Conservation (phyloP, 2,797 vertebrate species). For the Kryptopterus vitreolus region DNA sequence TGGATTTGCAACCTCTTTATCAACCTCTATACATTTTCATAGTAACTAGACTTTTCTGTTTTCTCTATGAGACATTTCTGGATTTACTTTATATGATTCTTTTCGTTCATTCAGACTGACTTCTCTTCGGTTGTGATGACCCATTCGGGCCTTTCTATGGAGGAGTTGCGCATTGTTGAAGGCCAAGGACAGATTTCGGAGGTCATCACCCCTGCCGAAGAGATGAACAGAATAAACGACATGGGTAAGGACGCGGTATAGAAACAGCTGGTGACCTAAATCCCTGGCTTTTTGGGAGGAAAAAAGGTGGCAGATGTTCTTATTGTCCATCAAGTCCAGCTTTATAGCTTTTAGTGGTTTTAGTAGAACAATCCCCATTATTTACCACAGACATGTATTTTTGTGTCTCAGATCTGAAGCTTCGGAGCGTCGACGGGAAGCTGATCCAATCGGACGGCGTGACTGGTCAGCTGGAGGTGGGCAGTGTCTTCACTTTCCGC, state of each 20-base stretch:
- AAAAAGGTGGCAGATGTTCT: constrained; percentile 64
- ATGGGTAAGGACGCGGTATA: constrained; percentile 75
- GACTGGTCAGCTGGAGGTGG: constrained; percentile 86
- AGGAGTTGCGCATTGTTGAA: constrained; percentile 95
- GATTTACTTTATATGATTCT: constrained; percentile 4
- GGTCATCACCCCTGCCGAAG: constrained; percentile 89
- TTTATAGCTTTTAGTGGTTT: not conserved
- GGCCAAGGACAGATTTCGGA: constrained; percentile 96
- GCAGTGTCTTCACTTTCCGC: constrained; percentile 94
- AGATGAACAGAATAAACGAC: constrained; percentile 89
- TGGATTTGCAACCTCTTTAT: not conserved
- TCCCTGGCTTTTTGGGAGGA: not conserved
- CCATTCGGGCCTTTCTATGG: constrained; percentile 88
- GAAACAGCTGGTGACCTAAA: constrained; percentile 2
- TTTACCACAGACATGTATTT: not conserved
- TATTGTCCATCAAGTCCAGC: constrained; percentile 23
- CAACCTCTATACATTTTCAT: too few relatives aligned
- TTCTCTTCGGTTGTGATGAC: constrained; percentile 85
- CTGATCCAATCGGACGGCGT: constrained; percentile 77
- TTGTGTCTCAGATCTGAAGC: constrained; percentile 83
- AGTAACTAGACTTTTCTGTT: constrained; percentile 31
- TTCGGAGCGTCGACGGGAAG: constrained; percentile 80
- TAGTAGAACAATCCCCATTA: not conserved
- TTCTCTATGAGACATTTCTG: constrained; percentile 13
- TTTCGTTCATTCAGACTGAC: constrained; percentile 76